Evolutionary conservation across 2,797 vertebrate species (phyloP).

Genomic region (Cirrhinus mrigala): DNA sequence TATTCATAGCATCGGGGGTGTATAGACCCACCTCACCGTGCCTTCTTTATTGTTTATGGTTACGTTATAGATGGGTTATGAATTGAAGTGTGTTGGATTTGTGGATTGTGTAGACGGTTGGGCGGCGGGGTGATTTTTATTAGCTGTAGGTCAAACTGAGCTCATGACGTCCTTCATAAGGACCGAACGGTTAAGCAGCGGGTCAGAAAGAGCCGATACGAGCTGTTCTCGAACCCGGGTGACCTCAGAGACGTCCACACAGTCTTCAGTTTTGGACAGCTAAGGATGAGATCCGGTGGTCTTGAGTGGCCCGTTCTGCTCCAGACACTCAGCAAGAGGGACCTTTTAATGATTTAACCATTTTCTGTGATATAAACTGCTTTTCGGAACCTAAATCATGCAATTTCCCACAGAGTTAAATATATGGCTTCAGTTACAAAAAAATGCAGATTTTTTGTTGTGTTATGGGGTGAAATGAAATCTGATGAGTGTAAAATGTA

Average conservation of each 20-base stretch:
- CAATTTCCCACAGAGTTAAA: not conserved
- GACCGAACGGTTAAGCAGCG: slow-evolving; percentile 50
- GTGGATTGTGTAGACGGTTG: slow-evolving; percentile 4
- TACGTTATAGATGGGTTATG: slow-evolving; percentile 51
- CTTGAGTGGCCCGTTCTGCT: not conserved
- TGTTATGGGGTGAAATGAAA: slow-evolving; percentile 1
- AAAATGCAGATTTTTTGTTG: not conserved
- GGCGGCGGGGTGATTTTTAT: not conserved
- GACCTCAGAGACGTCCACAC: slow-evolving; percentile 1
- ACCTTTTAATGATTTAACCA: slow-evolving; percentile 22
- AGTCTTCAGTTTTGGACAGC: not conserved
- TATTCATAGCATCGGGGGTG: slow-evolving; percentile 56
- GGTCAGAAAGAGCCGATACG: slow-evolving; percentile 12
- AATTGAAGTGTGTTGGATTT: slow-evolving; percentile 38
- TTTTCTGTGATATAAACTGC: slow-evolving; percentile 45
- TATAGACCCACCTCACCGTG: slow-evolving; percentile 58
- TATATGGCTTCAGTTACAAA: not conserved
- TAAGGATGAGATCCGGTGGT: not conserved
- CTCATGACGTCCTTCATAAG: slow-evolving; percentile 61
- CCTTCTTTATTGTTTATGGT: slow-evolving; percentile 52
- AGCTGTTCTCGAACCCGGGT: slow-evolving; percentile 32
- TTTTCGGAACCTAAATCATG: slow-evolving; percentile 44
- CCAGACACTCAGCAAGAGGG: not conserved
- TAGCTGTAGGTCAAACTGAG: slow-evolving; percentile 52
- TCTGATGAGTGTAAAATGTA: slow-evolving; percentile 25